Conservation (phyloP, 2,888 invertebrate genomes). For the Thymelicus lineola region DNA sequence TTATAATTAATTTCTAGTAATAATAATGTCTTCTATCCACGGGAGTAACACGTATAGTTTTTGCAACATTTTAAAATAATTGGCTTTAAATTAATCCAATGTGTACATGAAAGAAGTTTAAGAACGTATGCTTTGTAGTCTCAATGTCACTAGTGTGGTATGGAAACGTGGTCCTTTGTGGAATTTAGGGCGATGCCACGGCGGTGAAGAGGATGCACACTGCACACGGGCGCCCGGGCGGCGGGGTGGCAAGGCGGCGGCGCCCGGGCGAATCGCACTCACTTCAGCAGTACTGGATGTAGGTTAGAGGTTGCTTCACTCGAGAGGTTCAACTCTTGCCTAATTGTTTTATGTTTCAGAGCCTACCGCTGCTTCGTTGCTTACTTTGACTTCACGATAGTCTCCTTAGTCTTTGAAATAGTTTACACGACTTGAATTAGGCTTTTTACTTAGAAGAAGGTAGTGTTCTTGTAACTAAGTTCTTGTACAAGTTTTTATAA, state of each 20-base stretch:
- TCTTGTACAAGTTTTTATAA: no score
- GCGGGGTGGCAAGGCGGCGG: background rate
- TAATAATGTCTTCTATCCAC: no score
- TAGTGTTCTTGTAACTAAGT: no score
- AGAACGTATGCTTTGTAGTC: background rate
- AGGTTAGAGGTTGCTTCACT: constrained; percentile 24
- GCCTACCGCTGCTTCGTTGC: background rate
- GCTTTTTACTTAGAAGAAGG: no score
- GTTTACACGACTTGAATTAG: no score
- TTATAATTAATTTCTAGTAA: no score
- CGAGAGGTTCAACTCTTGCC: background rate
- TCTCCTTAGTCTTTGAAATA: no score
- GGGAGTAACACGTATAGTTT: no score
- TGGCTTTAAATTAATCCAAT: no score
- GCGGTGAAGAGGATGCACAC: constrained; percentile 9
- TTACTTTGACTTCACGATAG: background rate
- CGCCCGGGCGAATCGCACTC: constrained; percentile 13
- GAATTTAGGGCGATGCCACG: constrained; percentile 19
- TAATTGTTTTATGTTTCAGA: constrained; percentile 13
- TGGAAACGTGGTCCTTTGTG: constrained; percentile 18
- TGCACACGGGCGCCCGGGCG: background rate
- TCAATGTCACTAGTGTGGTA: constrained; percentile 14
- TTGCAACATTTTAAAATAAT: no score
- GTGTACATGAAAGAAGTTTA: no score
- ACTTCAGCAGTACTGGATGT: constrained; percentile 27